phyloP scores from a whole-genome alignment of 2,797 vertebrate genomes.

The Furcifer pardalis region DNA sequence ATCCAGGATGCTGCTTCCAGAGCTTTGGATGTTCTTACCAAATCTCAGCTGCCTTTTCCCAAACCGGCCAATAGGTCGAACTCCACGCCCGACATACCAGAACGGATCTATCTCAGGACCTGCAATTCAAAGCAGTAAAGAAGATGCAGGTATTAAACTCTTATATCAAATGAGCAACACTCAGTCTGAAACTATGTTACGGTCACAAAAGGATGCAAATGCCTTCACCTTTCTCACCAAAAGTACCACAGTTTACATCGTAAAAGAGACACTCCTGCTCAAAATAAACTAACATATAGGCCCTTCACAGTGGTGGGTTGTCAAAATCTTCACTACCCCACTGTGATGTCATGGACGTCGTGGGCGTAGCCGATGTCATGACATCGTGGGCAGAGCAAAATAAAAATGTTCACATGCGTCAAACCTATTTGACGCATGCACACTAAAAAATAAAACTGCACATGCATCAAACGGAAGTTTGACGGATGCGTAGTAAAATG shows the following conservation, averaged over 20 bases:
- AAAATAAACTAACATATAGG: neutral
- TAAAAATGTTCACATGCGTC: too few relatives aligned
- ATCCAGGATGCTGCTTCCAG: conserved; percentile 75
- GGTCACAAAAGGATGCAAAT: neutral
- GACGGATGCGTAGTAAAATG: too few relatives aligned
- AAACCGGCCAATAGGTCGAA: conserved; percentile 90
- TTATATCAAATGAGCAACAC: neutral
- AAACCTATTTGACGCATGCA: too few relatives aligned
- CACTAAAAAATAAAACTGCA: too few relatives aligned
- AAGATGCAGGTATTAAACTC: conserved; percentile 8
- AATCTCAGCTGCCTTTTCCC: conserved; percentile 84
- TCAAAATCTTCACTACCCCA: too few relatives aligned
- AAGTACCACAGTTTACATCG: neutral
- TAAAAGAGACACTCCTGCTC: neutral
- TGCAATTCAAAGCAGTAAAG: conserved; percentile 65
- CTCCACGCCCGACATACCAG: conserved; percentile 90
- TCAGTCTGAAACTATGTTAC: neutral
- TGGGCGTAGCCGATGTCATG: too few relatives aligned
- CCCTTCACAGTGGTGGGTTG: too few relatives aligned
- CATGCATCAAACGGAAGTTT: too few relatives aligned
- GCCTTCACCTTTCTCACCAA: neutral
- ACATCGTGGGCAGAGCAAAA: too few relatives aligned
- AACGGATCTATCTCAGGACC: conserved; percentile 91
- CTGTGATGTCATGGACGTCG: too few relatives aligned
- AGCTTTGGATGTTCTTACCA: conserved; percentile 58